Conservation (phyloP, 2,888 invertebrate genomes). For the Hedya salicella region DNA sequence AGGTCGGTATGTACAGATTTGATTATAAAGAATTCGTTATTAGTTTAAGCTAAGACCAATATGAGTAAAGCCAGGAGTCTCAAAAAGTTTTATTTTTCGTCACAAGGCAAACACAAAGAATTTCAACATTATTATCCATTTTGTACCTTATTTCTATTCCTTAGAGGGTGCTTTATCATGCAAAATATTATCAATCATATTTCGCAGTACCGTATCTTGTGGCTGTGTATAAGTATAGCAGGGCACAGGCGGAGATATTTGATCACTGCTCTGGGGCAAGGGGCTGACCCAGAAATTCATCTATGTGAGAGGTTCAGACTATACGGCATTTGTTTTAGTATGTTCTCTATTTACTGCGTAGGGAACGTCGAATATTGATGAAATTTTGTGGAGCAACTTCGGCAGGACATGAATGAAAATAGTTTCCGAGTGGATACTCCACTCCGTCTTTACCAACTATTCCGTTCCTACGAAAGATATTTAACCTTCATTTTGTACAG, state of each 20-base stretch:
- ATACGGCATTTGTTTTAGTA: constrained; percentile 78
- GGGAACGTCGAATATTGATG: constrained; percentile 39
- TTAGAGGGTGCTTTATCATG: constrained; percentile 3
- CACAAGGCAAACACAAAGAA: not conserved
- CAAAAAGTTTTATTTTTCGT: too few species aligned
- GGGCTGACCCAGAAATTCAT: constrained; percentile 75
- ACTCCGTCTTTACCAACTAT: constrained; percentile 9
- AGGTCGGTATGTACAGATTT: too few species aligned
- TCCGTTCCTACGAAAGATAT: not conserved
- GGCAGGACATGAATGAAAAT: constrained; percentile 31
- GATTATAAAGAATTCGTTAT: too few species aligned
- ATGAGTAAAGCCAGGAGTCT: too few species aligned
- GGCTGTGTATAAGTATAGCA: constrained; percentile 45
- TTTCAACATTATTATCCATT: not conserved
- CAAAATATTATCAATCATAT: constrained; percentile 32
- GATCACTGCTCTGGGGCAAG: constrained; percentile 66
- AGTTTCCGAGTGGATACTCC: constrained; percentile 26
- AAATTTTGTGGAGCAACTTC: constrained; percentile 35
- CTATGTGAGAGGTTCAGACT: constrained; percentile 72
- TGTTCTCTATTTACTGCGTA: constrained; percentile 62
- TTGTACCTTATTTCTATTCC: constrained; percentile 10
- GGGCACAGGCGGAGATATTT: constrained; percentile 61
- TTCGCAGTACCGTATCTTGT: constrained; percentile 1
- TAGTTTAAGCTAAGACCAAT: too few species aligned
- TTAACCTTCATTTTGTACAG: not conserved